phyloP scores from a whole-genome alignment of 2,797 vertebrate genomes.

The Schizopygopsis pylzovi region DNA sequence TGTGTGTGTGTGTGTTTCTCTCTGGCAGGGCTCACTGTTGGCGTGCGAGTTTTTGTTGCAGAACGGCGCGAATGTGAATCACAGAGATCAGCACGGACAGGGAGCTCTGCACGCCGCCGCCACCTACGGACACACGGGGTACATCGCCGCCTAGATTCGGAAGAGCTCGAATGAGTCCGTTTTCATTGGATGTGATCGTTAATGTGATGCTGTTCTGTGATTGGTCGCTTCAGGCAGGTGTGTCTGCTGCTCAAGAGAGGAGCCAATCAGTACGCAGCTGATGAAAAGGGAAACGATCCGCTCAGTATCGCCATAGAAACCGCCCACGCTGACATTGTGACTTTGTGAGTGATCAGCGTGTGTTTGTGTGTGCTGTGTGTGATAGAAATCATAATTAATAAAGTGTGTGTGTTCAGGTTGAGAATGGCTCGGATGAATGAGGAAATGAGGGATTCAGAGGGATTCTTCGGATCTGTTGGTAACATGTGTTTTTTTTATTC shows the following conservation, averaged over 20 bases:
- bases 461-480: constrained; percentile 75
- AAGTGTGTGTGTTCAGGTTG: constrained; percentile 65
- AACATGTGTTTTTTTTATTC: not conserved
- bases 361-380: not conserved
- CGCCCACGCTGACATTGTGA: constrained; percentile 81
- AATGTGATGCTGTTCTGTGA: constrained; percentile 6
- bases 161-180: not conserved
- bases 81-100: constrained; percentile 75
- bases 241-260: constrained; percentile 80
- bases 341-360: constrained; percentile 73
- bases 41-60: constrained; percentile 80
- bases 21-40: constrained; percentile 73
- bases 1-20: too few relatives aligned
- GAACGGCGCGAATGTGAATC: constrained; percentile 78
- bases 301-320: constrained; percentile 80
- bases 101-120: constrained; percentile 78
- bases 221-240: constrained; percentile 71
- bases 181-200: not conserved
- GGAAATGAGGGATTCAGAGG: constrained; percentile 82
- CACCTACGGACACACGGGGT: constrained; percentile 75
- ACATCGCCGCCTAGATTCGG: not conserved
- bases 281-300: constrained; percentile 79
- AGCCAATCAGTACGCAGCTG: constrained; percentile 83
- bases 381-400: not conserved
- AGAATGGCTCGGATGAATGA: constrained; percentile 84